Conservation (phyloP, 1,140 invertebrate species). For the Aphidius gifuensis region DNA sequence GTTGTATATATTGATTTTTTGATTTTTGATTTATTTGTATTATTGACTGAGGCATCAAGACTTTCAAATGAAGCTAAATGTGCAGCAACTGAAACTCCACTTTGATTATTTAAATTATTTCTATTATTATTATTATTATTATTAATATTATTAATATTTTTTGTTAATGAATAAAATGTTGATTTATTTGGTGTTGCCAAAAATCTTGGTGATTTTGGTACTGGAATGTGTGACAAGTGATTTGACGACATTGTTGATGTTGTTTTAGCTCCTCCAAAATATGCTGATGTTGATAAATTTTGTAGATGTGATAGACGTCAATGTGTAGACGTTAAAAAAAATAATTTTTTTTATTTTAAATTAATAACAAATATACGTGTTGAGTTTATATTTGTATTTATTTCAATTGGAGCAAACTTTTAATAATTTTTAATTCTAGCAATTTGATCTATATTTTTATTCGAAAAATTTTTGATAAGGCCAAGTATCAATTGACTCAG, state of each 20-base stretch:
- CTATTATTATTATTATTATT: slow-evolving; percentile 9
- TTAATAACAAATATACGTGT: no score
- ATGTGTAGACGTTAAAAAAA: no score
- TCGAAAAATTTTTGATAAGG: no score
- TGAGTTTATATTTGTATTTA: no score
- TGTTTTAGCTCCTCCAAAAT: slow-evolving; percentile 20
- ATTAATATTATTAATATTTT: slow-evolving; percentile 9
- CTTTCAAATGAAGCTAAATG: slow-evolving; percentile 49
- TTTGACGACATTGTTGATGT: slow-evolving; percentile 27
- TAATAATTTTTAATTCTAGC: no score
- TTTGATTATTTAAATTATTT: slow-evolving; percentile 7
- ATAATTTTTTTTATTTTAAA: no score
- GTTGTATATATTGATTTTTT: slow-evolving; percentile 2
- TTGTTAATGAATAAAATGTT: slow-evolving; percentile 15
- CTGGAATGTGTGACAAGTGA: slow-evolving; percentile 48
- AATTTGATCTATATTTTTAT: no score
- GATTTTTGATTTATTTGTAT: slow-evolving; percentile 16
- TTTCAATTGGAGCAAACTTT: no score
- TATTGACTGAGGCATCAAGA: slow-evolving; percentile 36
- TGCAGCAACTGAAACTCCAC: slow-evolving; percentile 41
- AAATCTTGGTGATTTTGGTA: slow-evolving; percentile 33
- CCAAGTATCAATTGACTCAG: no score
- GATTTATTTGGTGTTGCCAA: slow-evolving; percentile 34
- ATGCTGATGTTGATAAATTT: slow-evolving; percentile 8
- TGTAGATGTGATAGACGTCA: no score